phyloP scores from a whole-genome alignment of 2,113 vertebrate genomes.

The Desmodus rotundus region DNA sequence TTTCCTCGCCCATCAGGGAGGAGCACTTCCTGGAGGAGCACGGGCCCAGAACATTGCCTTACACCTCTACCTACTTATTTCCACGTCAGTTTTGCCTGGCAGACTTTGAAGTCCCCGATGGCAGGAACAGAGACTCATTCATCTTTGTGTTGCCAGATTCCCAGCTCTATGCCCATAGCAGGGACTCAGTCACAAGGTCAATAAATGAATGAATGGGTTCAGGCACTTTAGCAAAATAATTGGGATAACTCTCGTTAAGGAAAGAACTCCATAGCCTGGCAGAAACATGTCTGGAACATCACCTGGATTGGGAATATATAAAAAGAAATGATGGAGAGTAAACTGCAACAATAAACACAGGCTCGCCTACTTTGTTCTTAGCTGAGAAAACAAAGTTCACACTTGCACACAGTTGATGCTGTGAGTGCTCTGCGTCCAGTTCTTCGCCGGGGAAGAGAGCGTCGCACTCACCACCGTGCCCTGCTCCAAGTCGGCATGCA shows the following conservation, averaged over 20 bases:
- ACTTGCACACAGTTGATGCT: not conserved
- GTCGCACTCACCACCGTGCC: not conserved
- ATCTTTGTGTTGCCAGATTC: not conserved
- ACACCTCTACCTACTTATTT: not conserved
- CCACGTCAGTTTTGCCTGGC: not conserved
- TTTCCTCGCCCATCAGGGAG: not conserved
- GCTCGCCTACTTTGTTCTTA: not conserved
- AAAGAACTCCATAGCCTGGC: not conserved
- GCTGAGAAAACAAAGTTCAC: not conserved
- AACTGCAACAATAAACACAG: not conserved
- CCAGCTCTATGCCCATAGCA: not conserved
- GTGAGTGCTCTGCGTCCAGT: not conserved
- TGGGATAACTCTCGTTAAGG: not conserved
- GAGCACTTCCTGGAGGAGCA: not conserved
- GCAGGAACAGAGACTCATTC: not conserved
- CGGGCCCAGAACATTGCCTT: not conserved
- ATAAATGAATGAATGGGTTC: not conserved
- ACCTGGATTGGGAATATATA: not conserved
- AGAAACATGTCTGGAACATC: not conserved
- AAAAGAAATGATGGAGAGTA: not conserved
- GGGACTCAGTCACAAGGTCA: not conserved
- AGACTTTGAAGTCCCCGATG: not conserved
- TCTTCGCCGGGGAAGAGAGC: not conserved
- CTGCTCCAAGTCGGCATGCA: not conserved
- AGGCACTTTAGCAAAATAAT: not conserved